Percentiles rank a stretch among this genome's conserved stretches.
Evolutionary conservation across 1,140 invertebrate genomes (phyloP).

Genomic region (Pseudomyrmex flavicornis): DNA sequence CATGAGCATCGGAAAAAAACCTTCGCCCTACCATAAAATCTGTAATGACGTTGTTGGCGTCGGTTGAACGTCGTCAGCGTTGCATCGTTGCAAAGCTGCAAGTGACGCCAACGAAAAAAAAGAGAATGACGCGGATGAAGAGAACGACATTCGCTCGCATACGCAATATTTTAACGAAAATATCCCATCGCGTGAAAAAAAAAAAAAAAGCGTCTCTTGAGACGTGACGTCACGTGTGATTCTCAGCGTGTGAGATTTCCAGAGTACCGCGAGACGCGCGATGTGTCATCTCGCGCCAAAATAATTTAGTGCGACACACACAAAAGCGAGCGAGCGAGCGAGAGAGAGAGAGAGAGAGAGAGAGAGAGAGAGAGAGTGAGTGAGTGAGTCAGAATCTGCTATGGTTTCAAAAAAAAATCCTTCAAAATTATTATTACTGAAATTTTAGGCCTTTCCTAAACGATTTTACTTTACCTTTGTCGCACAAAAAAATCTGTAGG

Average conservation of each 20-base stretch:
- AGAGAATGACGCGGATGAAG: background rate
- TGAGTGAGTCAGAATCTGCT: too few species aligned
- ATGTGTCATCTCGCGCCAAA: too few species aligned
- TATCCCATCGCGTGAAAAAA: constrained; percentile 30
- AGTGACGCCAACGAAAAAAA: background rate
- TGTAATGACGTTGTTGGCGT: background rate
- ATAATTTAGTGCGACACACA: too few species aligned
- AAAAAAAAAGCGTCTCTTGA: background rate
- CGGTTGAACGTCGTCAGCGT: constrained; percentile 4
- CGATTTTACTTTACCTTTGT: background rate
- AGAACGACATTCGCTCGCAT: background rate
- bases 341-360: too few species aligned
- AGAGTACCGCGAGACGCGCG: constrained; percentile 34
- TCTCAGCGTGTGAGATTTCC: constrained; percentile 76
- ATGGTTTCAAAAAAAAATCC: too few species aligned
- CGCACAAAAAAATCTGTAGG: background rate
- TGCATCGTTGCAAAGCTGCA: background rate
- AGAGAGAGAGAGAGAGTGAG: too few species aligned
- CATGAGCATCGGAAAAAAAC: too few species aligned
- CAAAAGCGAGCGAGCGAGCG: too few species aligned
- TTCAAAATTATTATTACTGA: too few species aligned
- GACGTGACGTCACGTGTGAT: constrained; percentile 56
- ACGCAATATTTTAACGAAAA: background rate
- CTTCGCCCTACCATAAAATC: too few species aligned
- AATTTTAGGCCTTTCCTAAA: too few species aligned